Evolutionary conservation across 2,113 vertebrate genomes (phyloP), one percentile per base, ranked within the genome.

Genomic region (Symphodus melops): DNA sequence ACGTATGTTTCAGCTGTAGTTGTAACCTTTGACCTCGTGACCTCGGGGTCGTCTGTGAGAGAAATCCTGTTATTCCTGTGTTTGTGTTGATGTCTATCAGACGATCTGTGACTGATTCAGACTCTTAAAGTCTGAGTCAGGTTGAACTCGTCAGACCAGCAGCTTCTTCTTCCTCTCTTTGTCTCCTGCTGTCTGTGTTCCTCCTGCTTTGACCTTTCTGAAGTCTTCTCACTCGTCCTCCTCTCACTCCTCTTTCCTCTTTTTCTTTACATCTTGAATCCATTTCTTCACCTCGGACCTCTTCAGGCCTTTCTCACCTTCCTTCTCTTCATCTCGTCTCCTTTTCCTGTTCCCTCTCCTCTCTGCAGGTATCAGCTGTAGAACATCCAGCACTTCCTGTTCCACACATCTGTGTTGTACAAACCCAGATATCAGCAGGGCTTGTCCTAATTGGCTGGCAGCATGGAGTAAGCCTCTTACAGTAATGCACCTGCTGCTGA

Each of bases 401-500:
- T n/a, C 19, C 19, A 9, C 48, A 8, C 48, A n/a, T n/a, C 48
- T 51, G 48, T 20, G 19, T 20, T 4, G 8, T 8, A n/a, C 42
- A 4, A 48, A 19, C 37, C 20, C 33, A 7, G 44, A n/a, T 19
- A 0, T 9, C 46, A 8, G 5, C 19, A 9, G 4, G 39, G 37
- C 60, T 37, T 11, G 61, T 23, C 57, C 73, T 82, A 13, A 41
- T 46, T 20, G 6, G 21, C 37, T 46, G 54, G 11, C 64, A 53
- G 44, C 5, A 1, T 17, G 44, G 57, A 74, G 44, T 91, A 93
- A 94, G 75, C 91, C 77, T 92, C 91, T 94, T 93, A 92, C 70
- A 51, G 70, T 91, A 92, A 92, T 88, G 12, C 89, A 82, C 60
- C 79, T 71, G 68, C 77, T 85, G 87, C 87, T 85, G 87, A 88